Evolutionary conservation across 2,113 vertebrate genomes (phyloP).

Genomic region (Coregonus clupeaformis): DNA sequence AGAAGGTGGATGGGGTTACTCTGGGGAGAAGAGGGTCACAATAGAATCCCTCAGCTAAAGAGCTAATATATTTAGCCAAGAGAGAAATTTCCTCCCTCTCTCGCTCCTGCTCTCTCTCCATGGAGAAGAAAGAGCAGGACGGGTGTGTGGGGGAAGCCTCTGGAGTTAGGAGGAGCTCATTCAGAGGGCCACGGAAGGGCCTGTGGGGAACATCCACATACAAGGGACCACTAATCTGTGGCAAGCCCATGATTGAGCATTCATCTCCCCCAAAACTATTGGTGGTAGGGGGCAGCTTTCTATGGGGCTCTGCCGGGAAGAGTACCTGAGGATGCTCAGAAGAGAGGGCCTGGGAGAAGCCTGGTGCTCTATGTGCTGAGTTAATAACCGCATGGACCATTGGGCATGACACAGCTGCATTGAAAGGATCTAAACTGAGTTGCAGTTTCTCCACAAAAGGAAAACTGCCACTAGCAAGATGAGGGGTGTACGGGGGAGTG

Average conservation of each 20-base stretch:
- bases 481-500: constrained; percentile 69
- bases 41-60: constrained; percentile 70
- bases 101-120: constrained; percentile 61
- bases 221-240: constrained; percentile 74
- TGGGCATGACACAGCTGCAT: background rate
- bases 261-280: constrained; percentile 75
- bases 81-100: constrained; percentile 73
- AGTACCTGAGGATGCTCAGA: constrained; percentile 63
- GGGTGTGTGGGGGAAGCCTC: constrained; percentile 78
- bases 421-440: constrained; percentile 23
- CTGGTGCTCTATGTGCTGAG: background rate
- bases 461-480: constrained; percentile 54
- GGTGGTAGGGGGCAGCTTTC: constrained; percentile 78
- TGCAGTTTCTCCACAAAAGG: constrained; percentile 64
- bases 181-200: constrained; percentile 54
- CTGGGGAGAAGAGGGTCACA: constrained; percentile 19
- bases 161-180: constrained; percentile 78
- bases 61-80: constrained; percentile 76
- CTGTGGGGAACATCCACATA: constrained; percentile 73
- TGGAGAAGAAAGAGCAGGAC: constrained; percentile 49
- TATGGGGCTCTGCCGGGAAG: constrained; percentile 64
- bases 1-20: background rate
- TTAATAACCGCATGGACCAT: background rate
- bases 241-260: constrained; percentile 73
- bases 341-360: background rate